Base-by-base conservation (phyloP, 2,113 vertebrate genomes). In the Leptocoma aspasia region DNA sequence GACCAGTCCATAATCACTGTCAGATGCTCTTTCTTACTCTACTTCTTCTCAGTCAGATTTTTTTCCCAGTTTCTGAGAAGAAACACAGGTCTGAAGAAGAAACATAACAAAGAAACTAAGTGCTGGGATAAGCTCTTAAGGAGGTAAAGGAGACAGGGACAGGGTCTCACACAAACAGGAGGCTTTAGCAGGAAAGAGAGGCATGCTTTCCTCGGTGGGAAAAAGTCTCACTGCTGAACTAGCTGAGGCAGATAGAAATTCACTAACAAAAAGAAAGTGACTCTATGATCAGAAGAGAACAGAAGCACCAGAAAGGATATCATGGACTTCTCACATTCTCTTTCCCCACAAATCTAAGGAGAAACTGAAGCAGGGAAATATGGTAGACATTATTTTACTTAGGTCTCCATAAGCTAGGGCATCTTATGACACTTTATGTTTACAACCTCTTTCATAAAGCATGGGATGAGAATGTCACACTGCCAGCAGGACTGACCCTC, bases 381-480 rank as follows among this genome's bases (percentile, higher is more conserved):
- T 0, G 7, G 9, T 4, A n/a, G 22, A 41, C 9, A 47, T 31
- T 53, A 66, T 53, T 90, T 69, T 39, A 12, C 41, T 56, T 61
- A 68, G 27, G 28, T 56, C 21, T 84, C 30, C 59, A 16, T 33
- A 78, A 70, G 37, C n/a, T 20, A 70, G 5, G 14, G 11, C 31
- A 71, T 49, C 59, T 56, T 31, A 50, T 14, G 28, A 47, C 6
- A 10, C 20, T 18, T 83, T 39, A 3, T 24, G 41, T 63, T 78
- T 35, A 35, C 19, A 47, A 79, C 53, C 13, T 39, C 23, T 35
- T 86, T 57, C 53, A 64, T 16, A 83, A 42, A 60, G 28, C 22
- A 3, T 16, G 57, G 0, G 2, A 66, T 15, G 9, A 54, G 22
- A 77, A 52, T 28, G 21, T 9, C 1, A 2, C 44, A 23, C 9